Conservation (phyloP, 2,888 invertebrate species). For the Aethes cnicana region DNA sequence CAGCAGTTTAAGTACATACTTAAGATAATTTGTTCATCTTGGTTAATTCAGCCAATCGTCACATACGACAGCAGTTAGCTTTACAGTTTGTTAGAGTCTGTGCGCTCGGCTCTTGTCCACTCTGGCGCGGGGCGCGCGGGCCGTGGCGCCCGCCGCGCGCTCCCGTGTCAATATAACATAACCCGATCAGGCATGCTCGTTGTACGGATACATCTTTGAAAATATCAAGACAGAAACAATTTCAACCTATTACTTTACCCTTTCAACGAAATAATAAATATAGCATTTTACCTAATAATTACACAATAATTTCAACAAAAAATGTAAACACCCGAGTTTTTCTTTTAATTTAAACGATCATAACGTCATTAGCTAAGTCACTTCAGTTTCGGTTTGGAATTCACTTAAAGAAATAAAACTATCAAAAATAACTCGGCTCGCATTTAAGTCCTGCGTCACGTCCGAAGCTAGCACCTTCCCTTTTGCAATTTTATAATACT, state of each 20-base stretch:
- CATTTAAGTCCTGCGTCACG: conserved; percentile 79
- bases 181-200: conserved; percentile 63
- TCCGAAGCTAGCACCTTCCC: conserved; percentile 83
- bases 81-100: too few relatives aligned
- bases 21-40: conserved; percentile 53
- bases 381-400: conserved; percentile 75
- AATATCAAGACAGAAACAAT: conserved; percentile 82
- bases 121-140: conserved; percentile 50
- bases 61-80: conserved; percentile 36
- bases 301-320: conserved; percentile 82
- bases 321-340: conserved; percentile 78
- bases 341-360: conserved; percentile 69
- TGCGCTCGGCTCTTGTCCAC: conserved; percentile 66
- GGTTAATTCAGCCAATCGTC: conserved; percentile 33
- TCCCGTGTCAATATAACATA: conserved; percentile 51
- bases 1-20: conserved; percentile 63
- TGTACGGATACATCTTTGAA: conserved; percentile 66
- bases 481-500: conserved; percentile 79
- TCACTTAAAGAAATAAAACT: conserved; percentile 81
- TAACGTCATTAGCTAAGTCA: conserved; percentile 77
- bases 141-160: conserved; percentile 45
- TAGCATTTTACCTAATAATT: conserved; percentile 77
- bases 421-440: conserved; percentile 82
- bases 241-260: conserved; percentile 73
- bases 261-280: conserved; percentile 79